Percentiles rank a stretch among this genome's conserved stretches.
Evolutionary conservation across 2,113 vertebrate species (phyloP).

Genomic region (Cyphomyrus discorhynchus): DNA sequence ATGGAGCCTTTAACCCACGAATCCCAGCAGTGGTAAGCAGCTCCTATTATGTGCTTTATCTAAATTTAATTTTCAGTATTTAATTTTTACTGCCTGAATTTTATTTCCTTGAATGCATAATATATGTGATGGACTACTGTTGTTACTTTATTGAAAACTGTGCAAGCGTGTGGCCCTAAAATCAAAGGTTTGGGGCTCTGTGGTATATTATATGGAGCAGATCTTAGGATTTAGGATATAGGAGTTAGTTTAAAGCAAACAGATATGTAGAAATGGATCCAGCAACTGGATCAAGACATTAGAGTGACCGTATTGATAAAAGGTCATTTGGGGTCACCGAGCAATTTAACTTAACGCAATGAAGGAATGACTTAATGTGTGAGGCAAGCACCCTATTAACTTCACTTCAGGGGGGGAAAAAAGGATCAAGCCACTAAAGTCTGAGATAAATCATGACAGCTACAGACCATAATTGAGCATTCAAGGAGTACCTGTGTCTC

Average conservation of each 20-base stretch:
- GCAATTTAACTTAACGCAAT: background rate
- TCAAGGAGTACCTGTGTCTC: background rate
- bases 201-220: background rate
- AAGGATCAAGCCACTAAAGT: background rate
- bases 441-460: background rate
- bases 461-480: background rate
- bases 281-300: background rate
- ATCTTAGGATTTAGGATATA: background rate
- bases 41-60: background rate
- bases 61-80: background rate
- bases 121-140: background rate
- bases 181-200: background rate
- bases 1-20: background rate
- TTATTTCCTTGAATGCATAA: background rate
- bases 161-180: background rate
- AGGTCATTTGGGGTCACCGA: background rate
- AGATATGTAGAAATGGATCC: background rate
- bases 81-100: background rate
- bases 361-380: background rate
- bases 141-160: background rate
- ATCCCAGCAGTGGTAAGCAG: background rate
- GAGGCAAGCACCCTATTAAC: background rate
- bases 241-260: background rate
- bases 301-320: background rate
- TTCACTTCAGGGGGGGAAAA: background rate